phyloP scores from a whole-genome alignment of 2,888 invertebrate genomes.

The Nymphalis c-album region DNA sequence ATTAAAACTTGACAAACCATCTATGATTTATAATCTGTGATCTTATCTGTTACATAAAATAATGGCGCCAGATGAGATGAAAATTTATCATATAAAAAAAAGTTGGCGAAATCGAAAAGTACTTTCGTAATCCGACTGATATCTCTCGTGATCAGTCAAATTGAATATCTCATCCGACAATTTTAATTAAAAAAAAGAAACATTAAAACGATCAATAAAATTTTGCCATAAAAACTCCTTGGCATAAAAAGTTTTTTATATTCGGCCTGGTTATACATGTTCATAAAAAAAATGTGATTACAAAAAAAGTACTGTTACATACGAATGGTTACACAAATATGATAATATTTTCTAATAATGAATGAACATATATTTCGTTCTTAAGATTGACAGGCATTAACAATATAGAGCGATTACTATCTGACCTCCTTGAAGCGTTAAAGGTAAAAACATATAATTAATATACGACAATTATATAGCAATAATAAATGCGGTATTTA shows the following conservation, averaged over 20 bases:
- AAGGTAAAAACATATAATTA: constrained; percentile 8
- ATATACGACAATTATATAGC: constrained; percentile 6
- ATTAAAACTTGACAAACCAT: not conserved
- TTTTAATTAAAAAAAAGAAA: constrained; percentile 26
- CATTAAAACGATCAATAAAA: constrained; percentile 18
- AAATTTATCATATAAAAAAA: constrained; percentile 23
- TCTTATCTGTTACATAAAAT: constrained; percentile 38
- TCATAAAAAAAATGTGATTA: not conserved
- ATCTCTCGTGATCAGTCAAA: constrained; percentile 23
- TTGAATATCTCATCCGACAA: constrained; percentile 9
- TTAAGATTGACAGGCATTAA: constrained; percentile 20
- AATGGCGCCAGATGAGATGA: constrained; percentile 32
- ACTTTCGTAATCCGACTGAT: constrained; percentile 19
- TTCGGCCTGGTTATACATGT: constrained; percentile 2
- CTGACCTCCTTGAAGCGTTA: constrained; percentile 17
- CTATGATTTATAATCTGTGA: not conserved
- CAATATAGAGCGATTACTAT: constrained; percentile 15
- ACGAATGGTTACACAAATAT: constrained; percentile 7
- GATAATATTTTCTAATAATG: constrained; percentile 14
- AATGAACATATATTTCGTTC: constrained; percentile 10
- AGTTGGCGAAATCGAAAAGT: constrained; percentile 17
- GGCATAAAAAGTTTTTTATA: not conserved
- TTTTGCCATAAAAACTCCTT: constrained; percentile 17
- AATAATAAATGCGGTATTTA: constrained; percentile 11
- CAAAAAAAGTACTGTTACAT: constrained; percentile 9